Base-by-base conservation (phyloP, 2,113 vertebrate species). In the Holacanthus passer region DNA sequence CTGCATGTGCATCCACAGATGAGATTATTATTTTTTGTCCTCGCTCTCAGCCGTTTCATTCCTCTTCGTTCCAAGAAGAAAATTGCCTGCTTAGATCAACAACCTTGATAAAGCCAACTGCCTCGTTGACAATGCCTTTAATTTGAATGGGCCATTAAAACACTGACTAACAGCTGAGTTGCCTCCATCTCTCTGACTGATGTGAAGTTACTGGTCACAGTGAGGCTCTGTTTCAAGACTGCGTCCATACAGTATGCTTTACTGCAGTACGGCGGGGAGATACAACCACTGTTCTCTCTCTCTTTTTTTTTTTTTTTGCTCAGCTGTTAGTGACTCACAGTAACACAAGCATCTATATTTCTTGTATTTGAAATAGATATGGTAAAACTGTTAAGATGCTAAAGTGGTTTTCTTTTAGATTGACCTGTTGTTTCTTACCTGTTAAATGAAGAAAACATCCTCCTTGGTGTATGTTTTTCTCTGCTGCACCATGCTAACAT, bases 111-210 rank as follows among this genome's bases (percentile, higher is more conserved):
- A 52, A 78, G 39, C 31, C 68, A 86, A 68, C n/a, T 37, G 52
- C 35, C 59, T 43, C 62, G 76, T 74, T 83, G 76, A 83, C 76
- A 41, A 10, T 68, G 58, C 24, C 32, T 77, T 77, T 84, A 53
- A 78, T 85, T 70, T 83, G 70, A 87, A 76, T 47, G 56, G 80
- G 62, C 76, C 58, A 66, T 86, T 88, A 71, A 67, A 71, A 70
- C 70, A 52, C 19, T 37, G 32, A 37, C 56, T n/a, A 52, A 53
- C 58, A 32, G 50, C 72, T 45, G 59, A 79, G 47, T 76, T 82
- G 50, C 41, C 22, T 89, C 79, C 78, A 86, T 87, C 77, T 65
- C 72, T 69, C 68, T 75, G 69, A 85, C 76, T 71, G 82, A 70
- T 81, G 67, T 64, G 81, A 53, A 22, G 60, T 71, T 50, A 43